Base-by-base conservation (phyloP, 2,113 vertebrate species). In the Vanacampus margaritifer region DNA sequence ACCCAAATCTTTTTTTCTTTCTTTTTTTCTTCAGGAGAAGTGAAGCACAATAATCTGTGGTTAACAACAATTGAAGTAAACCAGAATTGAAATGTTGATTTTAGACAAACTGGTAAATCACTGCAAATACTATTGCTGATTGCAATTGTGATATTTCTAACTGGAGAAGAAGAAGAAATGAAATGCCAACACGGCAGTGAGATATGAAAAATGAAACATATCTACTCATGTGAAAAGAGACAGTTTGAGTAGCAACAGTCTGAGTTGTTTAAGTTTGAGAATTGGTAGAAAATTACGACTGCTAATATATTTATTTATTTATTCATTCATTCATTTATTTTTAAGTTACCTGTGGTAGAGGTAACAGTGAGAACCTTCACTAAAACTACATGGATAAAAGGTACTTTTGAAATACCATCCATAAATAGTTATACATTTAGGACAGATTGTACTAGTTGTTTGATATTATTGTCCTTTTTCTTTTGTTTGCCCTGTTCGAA, bases 141-240 rank as follows among this genome's bases (percentile, higher is more conserved):
- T 9, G 36, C 8, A 59, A 59, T 37, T 21, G 17, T 21, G 57
- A 11, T 59, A 14, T 57, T 32, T 28, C 26, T 57, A 54, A 26
- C 54, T 7, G 3, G 8, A n/a, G 1, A 8, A 2, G 24, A 69
- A 21, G 24, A 51, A 61, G n/a, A n/a, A n/a, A n/a, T 79, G 81
- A 86, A 86, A 78, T 68, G 68, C 71, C 73, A 72, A 68, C 37
- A 23, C 69, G 46, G 67, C 24, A 32, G 79, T 71, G 68, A 69
- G 45, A 67, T 68, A 80, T 87, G 74, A 89, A 90, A 86, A 83
- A 83, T 88, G 82, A 78, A 89, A 74, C 51, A 71, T 61, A 67
- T 74, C 74, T 72, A 72, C 69, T 64, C 37, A 24, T 71, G 50
- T 21, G 3, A 41, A 17, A 45, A 63, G 3, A 46, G 46, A 69